Conservation (phyloP, 2,888 invertebrate species). For the Allygus modestus region DNA sequence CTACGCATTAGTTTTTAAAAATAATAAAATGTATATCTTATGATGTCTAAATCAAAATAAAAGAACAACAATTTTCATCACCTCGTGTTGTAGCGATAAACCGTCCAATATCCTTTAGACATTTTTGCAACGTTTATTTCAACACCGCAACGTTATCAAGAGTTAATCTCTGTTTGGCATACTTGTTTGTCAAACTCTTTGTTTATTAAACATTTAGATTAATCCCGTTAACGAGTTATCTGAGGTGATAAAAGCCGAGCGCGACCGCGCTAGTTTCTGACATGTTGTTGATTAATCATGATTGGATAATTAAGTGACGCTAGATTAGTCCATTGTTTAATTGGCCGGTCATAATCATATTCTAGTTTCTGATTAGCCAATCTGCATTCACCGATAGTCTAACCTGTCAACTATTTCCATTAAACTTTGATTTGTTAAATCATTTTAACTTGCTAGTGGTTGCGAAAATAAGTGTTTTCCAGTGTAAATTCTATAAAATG, state of each 20-base stretch:
- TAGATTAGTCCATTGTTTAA: constrained; percentile 52
- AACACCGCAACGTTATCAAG: neutral
- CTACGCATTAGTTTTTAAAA: too few species aligned
- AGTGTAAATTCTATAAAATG: too few species aligned
- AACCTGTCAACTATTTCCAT: neutral
- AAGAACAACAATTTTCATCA: too few species aligned
- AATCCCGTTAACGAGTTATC: constrained; percentile 26
- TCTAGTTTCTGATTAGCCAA: constrained; percentile 29
- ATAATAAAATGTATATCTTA: too few species aligned
- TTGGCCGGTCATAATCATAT: constrained; percentile 42
- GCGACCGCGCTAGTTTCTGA: neutral
- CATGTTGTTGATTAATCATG: constrained; percentile 40
- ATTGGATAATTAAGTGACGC: constrained; percentile 51
- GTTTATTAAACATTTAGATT: constrained; percentile 20
- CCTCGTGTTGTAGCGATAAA: too few species aligned
- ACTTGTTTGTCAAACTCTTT: neutral
- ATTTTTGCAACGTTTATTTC: too few species aligned
- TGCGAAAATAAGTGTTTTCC: too few species aligned
- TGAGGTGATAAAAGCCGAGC: constrained; percentile 9
- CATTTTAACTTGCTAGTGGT: neutral
- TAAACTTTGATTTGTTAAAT: neutral
- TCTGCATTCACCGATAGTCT: neutral
- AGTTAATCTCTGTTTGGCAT: neutral
- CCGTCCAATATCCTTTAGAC: too few species aligned
- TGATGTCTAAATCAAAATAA: too few species aligned